A percentile compares a stretch with the other conserved stretches of the same genome.
phyloP scores from a whole-genome alignment of 2,797 vertebrate species.

The Oophaga sylvatica region DNA sequence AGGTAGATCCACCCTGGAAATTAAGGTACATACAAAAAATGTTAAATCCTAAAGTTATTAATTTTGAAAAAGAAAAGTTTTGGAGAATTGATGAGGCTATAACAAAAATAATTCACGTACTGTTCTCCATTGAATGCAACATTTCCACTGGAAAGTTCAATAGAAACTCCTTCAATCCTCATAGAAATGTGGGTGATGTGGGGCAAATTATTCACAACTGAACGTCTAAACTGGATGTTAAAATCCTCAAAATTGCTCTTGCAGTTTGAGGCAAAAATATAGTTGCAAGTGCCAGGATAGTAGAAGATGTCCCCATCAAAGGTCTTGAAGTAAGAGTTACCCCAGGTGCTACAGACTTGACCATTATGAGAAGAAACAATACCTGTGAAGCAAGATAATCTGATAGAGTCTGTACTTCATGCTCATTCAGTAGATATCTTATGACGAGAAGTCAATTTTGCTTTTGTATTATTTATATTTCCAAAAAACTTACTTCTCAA shows the following conservation, averaged over 20 bases:
- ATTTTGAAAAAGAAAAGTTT: neutral
- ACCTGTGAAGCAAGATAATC: constrained; percentile 3
- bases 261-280: constrained; percentile 53
- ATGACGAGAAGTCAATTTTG: neutral
- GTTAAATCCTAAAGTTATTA: neutral
- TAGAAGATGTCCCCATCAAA: constrained; percentile 57
- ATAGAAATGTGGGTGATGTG: constrained; percentile 39
- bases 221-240: constrained; percentile 59
- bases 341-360: constrained; percentile 58
- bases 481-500: constrained; percentile 31
- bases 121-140: constrained; percentile 41
- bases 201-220: constrained; percentile 26
- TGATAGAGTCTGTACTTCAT: neutral
- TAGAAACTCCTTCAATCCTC: constrained; percentile 42
- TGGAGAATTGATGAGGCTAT: neutral
- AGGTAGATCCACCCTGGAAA: constrained; percentile 78
- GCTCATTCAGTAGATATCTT: neutral
- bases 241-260: constrained; percentile 8
- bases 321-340: constrained; percentile 52
- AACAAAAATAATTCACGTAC: constrained; percentile 32
- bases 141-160: constrained; percentile 30
- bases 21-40: neutral
- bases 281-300: constrained; percentile 53
- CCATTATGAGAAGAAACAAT: constrained; percentile 33
- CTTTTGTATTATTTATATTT: neutral